Evolutionary conservation across 2,113 vertebrate species (phyloP).

Genomic region (Muntiacus reevesi): DNA sequence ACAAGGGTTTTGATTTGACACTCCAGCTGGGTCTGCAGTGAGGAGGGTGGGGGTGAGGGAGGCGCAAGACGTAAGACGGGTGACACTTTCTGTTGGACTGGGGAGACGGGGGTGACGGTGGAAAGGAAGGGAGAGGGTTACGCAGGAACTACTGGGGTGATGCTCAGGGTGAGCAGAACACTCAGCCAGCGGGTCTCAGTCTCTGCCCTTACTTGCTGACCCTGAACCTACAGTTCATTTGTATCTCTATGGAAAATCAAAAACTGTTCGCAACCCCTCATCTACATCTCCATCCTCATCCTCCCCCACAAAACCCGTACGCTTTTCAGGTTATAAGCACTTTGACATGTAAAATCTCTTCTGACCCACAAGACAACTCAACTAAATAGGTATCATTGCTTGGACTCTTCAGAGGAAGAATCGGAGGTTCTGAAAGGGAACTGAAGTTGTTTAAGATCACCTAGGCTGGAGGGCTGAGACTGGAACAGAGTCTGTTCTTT

Average conservation of each 20-base stretch:
- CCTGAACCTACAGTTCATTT: neutral
- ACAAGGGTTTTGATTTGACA: neutral
- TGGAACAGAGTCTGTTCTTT: neutral
- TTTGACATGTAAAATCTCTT: neutral
- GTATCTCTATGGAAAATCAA: constrained; percentile 32
- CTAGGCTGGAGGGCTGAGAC: neutral
- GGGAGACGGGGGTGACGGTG: neutral
- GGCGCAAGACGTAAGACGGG: neutral
- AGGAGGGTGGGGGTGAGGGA: neutral
- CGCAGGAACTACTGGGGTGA: too few relatives aligned
- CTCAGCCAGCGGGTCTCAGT: neutral
- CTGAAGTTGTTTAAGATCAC: neutral
- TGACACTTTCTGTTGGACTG: neutral
- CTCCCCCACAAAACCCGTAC: neutral
- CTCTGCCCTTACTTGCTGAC: neutral
- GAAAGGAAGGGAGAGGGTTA: neutral
- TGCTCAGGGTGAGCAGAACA: neutral
- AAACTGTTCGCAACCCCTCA: neutral
- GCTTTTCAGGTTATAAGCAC: neutral
- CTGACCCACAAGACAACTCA: neutral
- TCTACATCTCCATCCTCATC: neutral
- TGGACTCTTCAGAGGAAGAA: constrained; percentile 10
- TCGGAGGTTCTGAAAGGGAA: neutral
- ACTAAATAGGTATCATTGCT: neutral
- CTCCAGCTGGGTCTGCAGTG: neutral